A percentile compares a stretch with the other conserved stretches of the same genome.
Conservation (phyloP, 35 echinoderm and acorn worm genomes). For the Eucidaris tribuloides region DNA sequence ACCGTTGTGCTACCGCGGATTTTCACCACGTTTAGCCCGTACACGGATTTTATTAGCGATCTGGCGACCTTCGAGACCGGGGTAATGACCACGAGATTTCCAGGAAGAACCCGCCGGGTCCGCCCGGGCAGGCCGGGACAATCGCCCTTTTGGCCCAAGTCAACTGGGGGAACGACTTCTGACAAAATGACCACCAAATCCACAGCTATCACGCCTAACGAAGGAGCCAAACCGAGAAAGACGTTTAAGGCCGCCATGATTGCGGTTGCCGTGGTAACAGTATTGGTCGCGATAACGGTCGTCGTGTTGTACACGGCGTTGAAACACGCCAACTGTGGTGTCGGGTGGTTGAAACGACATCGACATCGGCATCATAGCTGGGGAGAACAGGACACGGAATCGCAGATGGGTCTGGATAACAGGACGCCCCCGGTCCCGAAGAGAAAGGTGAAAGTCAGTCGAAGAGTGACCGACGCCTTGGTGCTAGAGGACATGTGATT, state of each 20-base stretch:
- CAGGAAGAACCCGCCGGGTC: neutral
- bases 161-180: neutral
- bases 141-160: neutral
- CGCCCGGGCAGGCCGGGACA: neutral
- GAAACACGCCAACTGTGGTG: neutral
- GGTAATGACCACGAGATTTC: too few relatives aligned
- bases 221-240: too few relatives aligned
- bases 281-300: neutral
- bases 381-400: neutral
- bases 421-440: too few relatives aligned
- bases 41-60: neutral
- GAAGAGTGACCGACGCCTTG: constrained; percentile 1
- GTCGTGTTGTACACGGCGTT: neutral
- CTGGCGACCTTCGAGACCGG: neutral
- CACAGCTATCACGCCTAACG: neutral
- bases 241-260: neutral
- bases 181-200: neutral
- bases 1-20: neutral
- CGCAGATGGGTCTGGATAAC: neutral
- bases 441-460: neutral
- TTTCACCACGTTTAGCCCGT: neutral
- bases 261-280: neutral
- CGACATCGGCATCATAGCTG: neutral
- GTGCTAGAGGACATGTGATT: constrained; percentile 21
- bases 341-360: neutral